Evolutionary conservation across 2,113 vertebrate species (phyloP), one percentile per base, ranked within the genome.

Genomic region (Rhineura floridana): DNA sequence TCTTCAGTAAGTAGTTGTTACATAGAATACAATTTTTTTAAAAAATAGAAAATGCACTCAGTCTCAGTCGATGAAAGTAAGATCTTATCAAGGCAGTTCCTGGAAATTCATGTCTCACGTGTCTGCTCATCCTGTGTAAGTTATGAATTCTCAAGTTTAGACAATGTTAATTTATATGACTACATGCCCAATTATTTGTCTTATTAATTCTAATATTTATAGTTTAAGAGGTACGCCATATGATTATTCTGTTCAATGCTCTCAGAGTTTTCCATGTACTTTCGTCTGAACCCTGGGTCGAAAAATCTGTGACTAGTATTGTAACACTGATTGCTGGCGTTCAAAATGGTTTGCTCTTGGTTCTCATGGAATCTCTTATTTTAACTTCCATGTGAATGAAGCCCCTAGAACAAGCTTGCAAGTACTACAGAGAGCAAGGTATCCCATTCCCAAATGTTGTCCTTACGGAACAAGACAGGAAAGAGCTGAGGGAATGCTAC

Each of bases 401-500:
- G 97, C 46, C 94, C 85, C 90, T 98, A 93, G 96, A 96, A 50
- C 96, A 97, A 79, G 94, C 95, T 0, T 96, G 85, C 33, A 96
- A 97, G 76, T 98, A 97, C 90, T 98, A 97, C 28, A 69, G 36
- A 0, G 30, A 90, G 11, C 97, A 97, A 93, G 94, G 96, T 42
- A 97, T 98, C 28, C 96, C 96, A 72, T 98, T 97, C 90, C 97
- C 97, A 44, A 93, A 91, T 3, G 91, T 96, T 1, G 85, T 91
- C 33, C 75, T 98, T 89, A 91, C 90, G 73, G 95, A 96, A 0
- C 95, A 96, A 33, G 94, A 96, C 12, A 96, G 90, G 33, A 92
- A 96, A 3, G 89, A 93, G 9, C 93, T 97, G 80, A 96, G 97
- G 92, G 97, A 98, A 63, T 98, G 97, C 86, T 98, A 97, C 88